Evolutionary conservation across 2,888 invertebrate species (phyloP), one percentile per base, ranked within the genome.

Genomic region (Abscondita cerata): DNA sequence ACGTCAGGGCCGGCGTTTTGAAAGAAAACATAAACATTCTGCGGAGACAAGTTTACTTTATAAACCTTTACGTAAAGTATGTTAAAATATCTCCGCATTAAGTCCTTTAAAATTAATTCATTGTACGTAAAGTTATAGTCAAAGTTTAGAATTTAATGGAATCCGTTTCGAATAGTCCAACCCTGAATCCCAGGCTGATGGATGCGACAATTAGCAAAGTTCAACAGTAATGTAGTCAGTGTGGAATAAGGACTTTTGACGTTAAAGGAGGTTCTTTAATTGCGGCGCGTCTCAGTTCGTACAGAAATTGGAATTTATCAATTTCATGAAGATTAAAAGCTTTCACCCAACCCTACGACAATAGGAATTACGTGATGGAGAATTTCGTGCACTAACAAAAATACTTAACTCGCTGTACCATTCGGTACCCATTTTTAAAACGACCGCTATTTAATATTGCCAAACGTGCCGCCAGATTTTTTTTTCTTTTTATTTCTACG

Each of bases 171-270:
- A 19, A 38, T 18, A 57, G 59, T 52, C 57, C 53, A 52, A 44
- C 55, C 51, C 59, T 51, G 56, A 34, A 52, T 59, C 48, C 52
- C 40, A 16, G 57, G 53, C 70, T 70, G 72, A 70, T 68, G 68
- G 70, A 70, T 69, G 67, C 64, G 72, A 70, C 73, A 71, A 73
- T 73, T 73, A 72, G 68, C 69, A 68, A 73, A 73, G 73, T 72
- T 72, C 69, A 71, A 71, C 72, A 68, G 70, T 72, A 71, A 71
- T 70, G 70, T 67, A 70, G 69, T 71, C 68, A 67, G 60, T 58
- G 64, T 62, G 53, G 67, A 70, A 67, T 69, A 66, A 70, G 67
- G 68, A 67, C 67, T 69, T 71, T 69, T 68, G 68, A 69, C 68
- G 59, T 68, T 65, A 64, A 66, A 66, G 54, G 59, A 53, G 54